Evolutionary conservation across 1,140 invertebrate genomes (phyloP), one percentile per base, ranked within the genome.

Genomic region (Spodoptera frugiperda): DNA sequence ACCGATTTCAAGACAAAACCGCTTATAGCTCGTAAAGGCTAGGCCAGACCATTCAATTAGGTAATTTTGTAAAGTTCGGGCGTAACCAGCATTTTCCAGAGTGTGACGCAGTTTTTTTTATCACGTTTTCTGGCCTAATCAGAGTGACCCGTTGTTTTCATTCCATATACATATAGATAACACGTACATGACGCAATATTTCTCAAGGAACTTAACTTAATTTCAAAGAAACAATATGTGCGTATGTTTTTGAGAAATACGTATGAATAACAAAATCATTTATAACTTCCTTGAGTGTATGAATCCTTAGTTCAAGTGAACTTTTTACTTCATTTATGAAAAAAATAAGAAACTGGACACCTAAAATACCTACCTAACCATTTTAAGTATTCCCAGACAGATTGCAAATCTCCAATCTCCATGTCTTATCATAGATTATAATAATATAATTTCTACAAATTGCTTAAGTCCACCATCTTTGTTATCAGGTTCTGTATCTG

Each of bases 401-500:
- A 39, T 39, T 39, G 33, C 9, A 6, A 9, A 39, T 39, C 33
- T 39, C 33, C 8, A 9, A 39, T 39, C 33, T 39, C 8, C 9
- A 4, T 39, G 9, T 9, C 9, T 10, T 39, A 39, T 39, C 9
- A 9, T 39, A 39, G 9, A 39, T 39, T 39, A 3, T 3, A 5
- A n/a, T n/a, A n/a, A n/a, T n/a, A 39, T 39, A 9, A 8, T 39
- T 39, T 39, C 4, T 39, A 9, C 5, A 6, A 39, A 39, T 39
- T 39, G 33, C 33, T 10, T 4, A 39, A 0, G 2, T 39, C 33
- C 33, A 39, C 3, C 15, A 48, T 61, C 65, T 65, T 49, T 65
- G 9, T 48, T 65, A 15, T 12, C 82, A 93, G 92, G 92, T 21
- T 86, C 93, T 17, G 89, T 89, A 30, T 83, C 85, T 44, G 83